A percentile compares a stretch with the other conserved stretches of the same genome.
phyloP scores from a whole-genome alignment of 2,797 vertebrate species.

The Cottoperca gobio region DNA sequence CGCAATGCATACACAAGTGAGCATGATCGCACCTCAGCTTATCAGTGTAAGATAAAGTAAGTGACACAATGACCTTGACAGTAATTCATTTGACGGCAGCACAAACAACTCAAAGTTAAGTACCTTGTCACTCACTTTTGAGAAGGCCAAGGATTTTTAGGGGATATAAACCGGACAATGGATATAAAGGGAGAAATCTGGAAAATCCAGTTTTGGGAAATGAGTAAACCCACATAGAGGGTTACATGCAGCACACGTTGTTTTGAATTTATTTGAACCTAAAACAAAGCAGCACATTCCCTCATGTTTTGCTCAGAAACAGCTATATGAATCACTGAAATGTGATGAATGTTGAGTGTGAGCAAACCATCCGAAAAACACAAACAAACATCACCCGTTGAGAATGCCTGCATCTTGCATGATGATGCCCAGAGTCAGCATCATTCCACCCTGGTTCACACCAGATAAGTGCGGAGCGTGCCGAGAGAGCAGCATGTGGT shows the following conservation, averaged over 20 bases:
- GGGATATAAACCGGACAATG: not conserved
- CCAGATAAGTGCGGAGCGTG: slow-evolving; percentile 59
- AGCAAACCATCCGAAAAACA: slow-evolving; percentile 23
- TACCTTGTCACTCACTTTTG: not conserved
- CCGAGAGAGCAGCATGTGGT: slow-evolving; percentile 58
- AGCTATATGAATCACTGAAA: slow-evolving; percentile 41
- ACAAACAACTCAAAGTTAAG: not conserved
- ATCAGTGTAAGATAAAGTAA: not conserved
- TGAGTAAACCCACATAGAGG: slow-evolving; percentile 1
- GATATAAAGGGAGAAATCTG: slow-evolving; percentile 5
- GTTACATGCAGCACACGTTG: not conserved
- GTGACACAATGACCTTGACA: not conserved
- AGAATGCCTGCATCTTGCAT: slow-evolving; percentile 41
- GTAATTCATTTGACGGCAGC: not conserved
- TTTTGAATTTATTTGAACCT: slow-evolving; percentile 19
- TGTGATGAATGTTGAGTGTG: slow-evolving; percentile 13
- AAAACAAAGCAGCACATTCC: slow-evolving; percentile 17
- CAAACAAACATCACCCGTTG: slow-evolving; percentile 21
- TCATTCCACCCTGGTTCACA: slow-evolving; percentile 62
- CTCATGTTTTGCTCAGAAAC: slow-evolving; percentile 16
- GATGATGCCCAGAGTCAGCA: slow-evolving; percentile 29
- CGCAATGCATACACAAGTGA: not conserved
- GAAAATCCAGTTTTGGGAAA: slow-evolving; percentile 6
- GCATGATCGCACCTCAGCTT: slow-evolving; percentile 13
- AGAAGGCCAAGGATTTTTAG: not conserved